Evolutionary conservation across 1,140 invertebrate species (phyloP), one percentile per base, ranked within the genome.

Genomic region (Drosophila willistoni): DNA sequence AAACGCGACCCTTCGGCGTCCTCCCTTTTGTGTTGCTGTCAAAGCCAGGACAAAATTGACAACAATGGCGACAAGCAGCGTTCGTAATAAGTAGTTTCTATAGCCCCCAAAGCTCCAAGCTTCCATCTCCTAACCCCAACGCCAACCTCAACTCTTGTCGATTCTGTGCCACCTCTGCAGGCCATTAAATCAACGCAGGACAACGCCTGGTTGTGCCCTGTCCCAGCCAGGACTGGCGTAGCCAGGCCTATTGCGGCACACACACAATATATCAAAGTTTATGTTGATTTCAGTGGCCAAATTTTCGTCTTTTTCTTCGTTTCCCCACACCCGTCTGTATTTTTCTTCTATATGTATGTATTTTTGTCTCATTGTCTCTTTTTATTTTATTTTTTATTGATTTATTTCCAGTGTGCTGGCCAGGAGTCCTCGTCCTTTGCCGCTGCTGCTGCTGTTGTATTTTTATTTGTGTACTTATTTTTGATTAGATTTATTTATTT

Each of bases 401-500:
- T 86, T 82, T 85, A 78, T 61, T 76, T 29, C 44, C 44, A 51
- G 44, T 51, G 44, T 51, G 44, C 17, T 22, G 44, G 44, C 44
- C 19, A 51, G 57, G 64, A 56, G 64, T 19, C 13, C 14, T 44
- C 64, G 47, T 33, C 57, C 65, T 22, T 51, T 54, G 63, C 36
- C 65, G 56, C 41, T 61, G 56, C 56, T 68, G 76, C 75, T 73
- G 71, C 71, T 87, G 73, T 89, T 77, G 73, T 87, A 77, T 68
- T 89, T 89, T 89, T 89, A 87, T 87, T 87, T 87, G 83, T 87
- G 84, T 89, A 80, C 84, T 89, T 89, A 84, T 89, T 89, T 89
- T 89, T 89, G 84, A 89, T 89, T 84, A 89, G 84, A 89, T 89
- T 89, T 89, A 89, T 89, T 89, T 89, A 89, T 89, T 89, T 89